These are phyloP conservation scores for Dryas iulia DNA, from an alignment of 1,140 invertebrate genomes.

Conservation along the genomic window DNA sequence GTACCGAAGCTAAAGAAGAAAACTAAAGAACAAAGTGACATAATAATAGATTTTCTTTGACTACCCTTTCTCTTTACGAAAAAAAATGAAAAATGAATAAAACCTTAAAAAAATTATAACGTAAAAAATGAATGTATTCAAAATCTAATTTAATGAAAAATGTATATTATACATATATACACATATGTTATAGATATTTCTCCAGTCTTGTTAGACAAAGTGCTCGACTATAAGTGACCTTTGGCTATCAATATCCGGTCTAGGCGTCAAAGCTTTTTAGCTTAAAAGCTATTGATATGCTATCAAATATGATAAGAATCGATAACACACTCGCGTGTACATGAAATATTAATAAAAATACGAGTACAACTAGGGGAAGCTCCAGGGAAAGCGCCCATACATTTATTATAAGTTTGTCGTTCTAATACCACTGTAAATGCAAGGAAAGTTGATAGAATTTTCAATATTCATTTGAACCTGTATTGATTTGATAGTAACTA, in stretches of 20 bases:
- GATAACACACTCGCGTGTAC: neutral
- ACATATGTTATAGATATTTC: too few species aligned
- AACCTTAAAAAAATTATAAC: too few species aligned
- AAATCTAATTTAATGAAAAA: too few species aligned
- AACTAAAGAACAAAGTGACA: too few species aligned
- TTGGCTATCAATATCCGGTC: neutral
- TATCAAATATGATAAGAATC: conserved; percentile 12
- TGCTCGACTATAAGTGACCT: neutral
- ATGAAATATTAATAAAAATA: neutral
- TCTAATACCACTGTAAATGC: neutral
- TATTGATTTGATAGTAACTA: neutral
- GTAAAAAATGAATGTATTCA: too few species aligned
- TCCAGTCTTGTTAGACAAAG: neutral
- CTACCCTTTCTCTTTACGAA: too few species aligned
- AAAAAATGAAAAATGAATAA: too few species aligned
- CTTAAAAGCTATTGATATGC: neutral
- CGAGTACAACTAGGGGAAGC: neutral
- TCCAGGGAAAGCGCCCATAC: neutral
- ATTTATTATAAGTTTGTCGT: neutral
- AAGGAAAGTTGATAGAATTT: neutral
- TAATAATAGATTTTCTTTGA: too few species aligned
- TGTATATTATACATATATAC: too few species aligned
- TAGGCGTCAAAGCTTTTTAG: conserved; percentile 2
- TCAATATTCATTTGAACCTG: neutral
- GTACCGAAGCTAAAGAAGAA: too few species aligned